Percentiles rank a stretch among this genome's conserved stretches.
phyloP scores from a whole-genome alignment of 1,140 invertebrate genomes.

The Drosophila santomea region DNA sequence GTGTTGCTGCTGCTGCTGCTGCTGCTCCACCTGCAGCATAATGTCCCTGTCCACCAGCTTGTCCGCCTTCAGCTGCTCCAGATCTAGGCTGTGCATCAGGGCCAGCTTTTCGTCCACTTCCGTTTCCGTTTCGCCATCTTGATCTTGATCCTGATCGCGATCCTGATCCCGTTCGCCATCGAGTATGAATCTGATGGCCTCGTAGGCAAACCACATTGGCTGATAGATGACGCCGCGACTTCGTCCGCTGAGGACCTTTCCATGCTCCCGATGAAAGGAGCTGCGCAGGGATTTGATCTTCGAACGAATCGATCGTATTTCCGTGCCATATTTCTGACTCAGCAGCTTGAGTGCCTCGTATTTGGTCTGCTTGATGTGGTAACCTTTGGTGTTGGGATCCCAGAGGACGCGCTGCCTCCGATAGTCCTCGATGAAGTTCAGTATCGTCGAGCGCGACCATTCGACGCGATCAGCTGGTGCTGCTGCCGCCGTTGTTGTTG shows the following conservation, averaged over 20 bases:
- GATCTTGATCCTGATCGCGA: conserved; percentile 15
- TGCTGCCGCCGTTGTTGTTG: conserved; percentile 16
- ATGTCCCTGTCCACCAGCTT: conserved; percentile 42
- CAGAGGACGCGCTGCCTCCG: conserved; percentile 76
- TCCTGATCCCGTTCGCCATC: conserved; percentile 70
- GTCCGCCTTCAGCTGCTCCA: conserved; percentile 68
- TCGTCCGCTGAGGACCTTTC: conserved; percentile 79
- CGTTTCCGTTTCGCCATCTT: conserved; percentile 32
- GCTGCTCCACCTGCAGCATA: conserved; percentile 48
- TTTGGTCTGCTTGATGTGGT: conserved; percentile 83
- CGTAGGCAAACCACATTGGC: conserved; percentile 84
- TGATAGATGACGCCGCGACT: conserved; percentile 76
- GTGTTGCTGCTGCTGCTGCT: conserved; percentile 33
- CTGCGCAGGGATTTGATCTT: conserved; percentile 83
- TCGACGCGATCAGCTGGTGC: conserved; percentile 70
- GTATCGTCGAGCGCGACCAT: conserved; percentile 80
- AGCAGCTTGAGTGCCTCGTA: conserved; percentile 78
- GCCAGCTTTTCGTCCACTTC: conserved; percentile 62
- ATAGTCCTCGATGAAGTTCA: conserved; percentile 82
- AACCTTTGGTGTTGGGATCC: conserved; percentile 83
- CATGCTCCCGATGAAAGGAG: conserved; percentile 80
- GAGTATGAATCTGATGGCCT: conserved; percentile 79
- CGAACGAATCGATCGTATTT: conserved; percentile 80
- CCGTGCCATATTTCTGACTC: conserved; percentile 78
- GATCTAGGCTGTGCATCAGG: conserved; percentile 71